Evolutionary conservation across 2,797 vertebrate genomes (phyloP), one percentile per base, ranked within the genome.

Genomic region (Notolabrus celidotus): DNA sequence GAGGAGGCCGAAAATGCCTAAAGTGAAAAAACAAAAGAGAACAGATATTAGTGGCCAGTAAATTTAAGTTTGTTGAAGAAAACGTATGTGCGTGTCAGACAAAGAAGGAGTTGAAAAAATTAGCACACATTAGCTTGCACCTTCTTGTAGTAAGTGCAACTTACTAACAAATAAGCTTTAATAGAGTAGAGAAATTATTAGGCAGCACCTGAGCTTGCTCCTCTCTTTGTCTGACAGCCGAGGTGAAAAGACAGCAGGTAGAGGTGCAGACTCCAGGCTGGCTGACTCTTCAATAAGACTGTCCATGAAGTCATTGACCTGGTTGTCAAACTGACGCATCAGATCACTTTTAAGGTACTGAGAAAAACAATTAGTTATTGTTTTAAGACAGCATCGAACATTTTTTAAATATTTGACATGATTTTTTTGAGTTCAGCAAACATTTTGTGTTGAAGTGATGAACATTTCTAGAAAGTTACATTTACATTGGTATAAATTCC

Each of bases 291-390:
- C 96, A 17, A 97, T 95, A 39, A 98, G 94, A 83, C 89, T 94
- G 86, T 96, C 97, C 85, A 98, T 93, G 80, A 98, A 96, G 71
- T 97, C 95, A 59, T 90, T 95, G 79, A 99, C 95, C 74, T 98
- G 96, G 79, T 86, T 93, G 82, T 97, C 96, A 50, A 99, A 94
- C 80, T 96, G 96, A 76, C 94, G 96, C 94, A 99, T 94, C 89
- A 99, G 92, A 79, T 94, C 94, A 42, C 87, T 94, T 88, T 97
- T 99, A 86, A 99, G 72, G 80, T 92, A 86, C 97, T 99, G 75
- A 54, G 20, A 12, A 49, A 68, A 1, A 41, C 34, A 11, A 36
- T 2, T 11, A 4, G 34, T 36, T 36, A 31, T 36, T 36, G 4
- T 12, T 36, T 2, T 12, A 11, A 36, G 34, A 31, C 8, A 34